Evolutionary conservation across 2,797 vertebrate genomes (phyloP).

Genomic region (Antrozous pallidus): DNA sequence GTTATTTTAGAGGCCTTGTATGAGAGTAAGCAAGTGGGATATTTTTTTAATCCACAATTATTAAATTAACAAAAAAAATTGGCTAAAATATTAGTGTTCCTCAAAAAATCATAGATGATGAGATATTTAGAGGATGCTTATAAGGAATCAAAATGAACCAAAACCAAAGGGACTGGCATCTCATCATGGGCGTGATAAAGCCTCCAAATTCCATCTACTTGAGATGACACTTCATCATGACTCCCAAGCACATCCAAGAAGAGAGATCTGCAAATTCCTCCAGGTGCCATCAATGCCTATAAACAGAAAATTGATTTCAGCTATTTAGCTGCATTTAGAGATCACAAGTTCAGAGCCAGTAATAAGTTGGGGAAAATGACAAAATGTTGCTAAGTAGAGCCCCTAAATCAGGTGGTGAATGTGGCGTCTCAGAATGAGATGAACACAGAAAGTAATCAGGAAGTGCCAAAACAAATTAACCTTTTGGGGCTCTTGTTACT

Average conservation of each 20-base stretch:
- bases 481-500: constrained; percentile 64
- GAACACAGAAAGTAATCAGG: constrained; percentile 68
- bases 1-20: background rate
- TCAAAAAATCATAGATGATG: background rate
- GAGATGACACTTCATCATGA: background rate
- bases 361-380: constrained; percentile 62
- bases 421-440: constrained; percentile 72
- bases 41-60: background rate
- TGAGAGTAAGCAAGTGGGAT: background rate
- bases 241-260: constrained; percentile 51
- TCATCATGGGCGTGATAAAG: background rate
- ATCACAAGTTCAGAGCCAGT: constrained; percentile 75
- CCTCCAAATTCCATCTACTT: background rate
- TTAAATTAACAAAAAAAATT: background rate
- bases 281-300: constrained; percentile 64
- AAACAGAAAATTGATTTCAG: constrained; percentile 79
- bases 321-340: constrained; percentile 75
- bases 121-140: background rate
- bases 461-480: constrained; percentile 77
- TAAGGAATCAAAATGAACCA: background rate
- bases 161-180: background rate
- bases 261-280: constrained; percentile 70
- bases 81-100: background rate
- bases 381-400: constrained; percentile 64
- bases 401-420: constrained; percentile 71